These are phyloP conservation scores for Phataginus tricuspis DNA, from an alignment of 2,797 vertebrate species.

Conservation along the genomic window DNA sequence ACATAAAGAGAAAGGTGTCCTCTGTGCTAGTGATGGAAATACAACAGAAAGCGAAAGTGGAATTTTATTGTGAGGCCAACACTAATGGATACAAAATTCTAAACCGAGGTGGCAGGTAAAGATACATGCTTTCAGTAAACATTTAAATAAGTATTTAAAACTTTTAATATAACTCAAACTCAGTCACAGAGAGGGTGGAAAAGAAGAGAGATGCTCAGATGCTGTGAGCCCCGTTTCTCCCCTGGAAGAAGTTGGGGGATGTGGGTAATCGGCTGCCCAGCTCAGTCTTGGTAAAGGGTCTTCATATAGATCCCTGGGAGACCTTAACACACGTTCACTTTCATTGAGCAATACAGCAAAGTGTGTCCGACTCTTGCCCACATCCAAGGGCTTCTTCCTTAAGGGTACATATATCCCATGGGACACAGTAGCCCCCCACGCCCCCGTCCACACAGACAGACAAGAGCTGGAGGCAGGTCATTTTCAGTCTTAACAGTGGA, in stretches of 20 bases:
- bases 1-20: neutral
- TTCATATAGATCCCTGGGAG: neutral
- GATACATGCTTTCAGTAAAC: neutral
- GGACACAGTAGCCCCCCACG: neutral
- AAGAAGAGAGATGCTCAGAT: neutral
- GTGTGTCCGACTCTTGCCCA: neutral
- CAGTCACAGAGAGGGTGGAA: neutral
- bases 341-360: neutral
- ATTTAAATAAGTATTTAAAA: neutral
- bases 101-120: neutral
- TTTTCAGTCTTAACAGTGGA: neutral
- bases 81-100: neutral
- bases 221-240: neutral
- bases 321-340: neutral
- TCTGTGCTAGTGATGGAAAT: neutral
- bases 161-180: neutral
- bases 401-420: neutral
- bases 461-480: neutral
- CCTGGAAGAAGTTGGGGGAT: neutral
- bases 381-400: neutral
- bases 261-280: neutral
- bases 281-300: neutral
- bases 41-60: neutral
- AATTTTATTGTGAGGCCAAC: neutral
- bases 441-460: neutral